Percentiles rank a stretch among this genome's conserved stretches.
phyloP scores from a whole-genome alignment of 2,797 vertebrate species.

The Falco peregrinus region DNA sequence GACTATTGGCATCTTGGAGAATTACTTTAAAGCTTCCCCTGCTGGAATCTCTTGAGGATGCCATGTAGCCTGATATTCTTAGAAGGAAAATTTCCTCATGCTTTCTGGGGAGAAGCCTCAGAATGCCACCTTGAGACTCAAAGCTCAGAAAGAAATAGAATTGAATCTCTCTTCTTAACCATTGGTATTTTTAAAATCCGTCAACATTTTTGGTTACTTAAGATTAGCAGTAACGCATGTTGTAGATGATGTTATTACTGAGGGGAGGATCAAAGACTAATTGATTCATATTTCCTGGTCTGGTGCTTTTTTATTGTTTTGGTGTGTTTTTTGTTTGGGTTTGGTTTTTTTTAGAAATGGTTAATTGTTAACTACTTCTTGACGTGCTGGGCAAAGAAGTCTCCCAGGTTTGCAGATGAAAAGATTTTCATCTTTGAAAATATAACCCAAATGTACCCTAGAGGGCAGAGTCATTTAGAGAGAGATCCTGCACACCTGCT shows the following conservation, averaged over 20 bases:
- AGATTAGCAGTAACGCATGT: not conserved
- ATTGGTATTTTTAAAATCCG: not conserved
- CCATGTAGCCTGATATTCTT: too few relatives aligned
- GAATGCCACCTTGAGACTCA: not conserved
- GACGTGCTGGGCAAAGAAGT: not conserved
- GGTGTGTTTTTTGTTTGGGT: too few relatives aligned
- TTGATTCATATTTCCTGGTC: slow-evolving; percentile 43
- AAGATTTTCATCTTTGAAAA: slow-evolving; percentile 47
- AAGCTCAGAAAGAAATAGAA: not conserved
- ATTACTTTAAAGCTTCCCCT: not conserved
- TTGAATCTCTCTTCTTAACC: not conserved
- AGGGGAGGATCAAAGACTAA: slow-evolving; percentile 40
- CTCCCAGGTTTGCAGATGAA: slow-evolving; percentile 28
- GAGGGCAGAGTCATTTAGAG: slow-evolving; percentile 66
- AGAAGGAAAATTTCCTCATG: not conserved
- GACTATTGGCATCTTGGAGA: not conserved
- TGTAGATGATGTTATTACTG: not conserved
- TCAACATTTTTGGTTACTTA: not conserved
- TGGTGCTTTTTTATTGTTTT: not conserved
- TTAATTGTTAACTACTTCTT: slow-evolving; percentile 27
- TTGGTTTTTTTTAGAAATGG: not conserved
- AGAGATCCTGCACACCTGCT: slow-evolving; percentile 39
- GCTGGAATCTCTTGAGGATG: not conserved
- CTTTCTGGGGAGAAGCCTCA: not conserved
- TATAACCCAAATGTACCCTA: slow-evolving; percentile 64